Evolutionary conservation across 1,140 invertebrate genomes (phyloP).

Genomic region (Sipha flava): DNA sequence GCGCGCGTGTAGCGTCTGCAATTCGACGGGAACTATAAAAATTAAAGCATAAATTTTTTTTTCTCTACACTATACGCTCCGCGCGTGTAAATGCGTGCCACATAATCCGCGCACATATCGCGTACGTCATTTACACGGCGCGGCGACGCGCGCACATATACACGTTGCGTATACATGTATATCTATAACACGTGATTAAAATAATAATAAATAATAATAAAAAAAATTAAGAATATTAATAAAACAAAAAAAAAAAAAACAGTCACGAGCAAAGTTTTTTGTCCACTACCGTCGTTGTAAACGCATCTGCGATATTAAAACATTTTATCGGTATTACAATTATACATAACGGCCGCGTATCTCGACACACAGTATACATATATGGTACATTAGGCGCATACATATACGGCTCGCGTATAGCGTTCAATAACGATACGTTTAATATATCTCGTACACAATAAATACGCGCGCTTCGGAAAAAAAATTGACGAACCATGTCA

Average conservation of each 20-base stretch:
- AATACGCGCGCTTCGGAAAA: too few relatives aligned
- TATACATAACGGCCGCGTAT: background rate
- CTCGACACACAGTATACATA: background rate
- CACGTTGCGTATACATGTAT: background rate
- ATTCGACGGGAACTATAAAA: background rate
- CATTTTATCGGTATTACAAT: too few relatives aligned
- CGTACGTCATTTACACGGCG: constrained; percentile 24
- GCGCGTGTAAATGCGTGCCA: constrained; percentile 22
- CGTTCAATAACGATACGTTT: too few relatives aligned
- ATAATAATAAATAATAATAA: background rate
- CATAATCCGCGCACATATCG: constrained; percentile 6
- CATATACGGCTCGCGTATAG: too few relatives aligned
- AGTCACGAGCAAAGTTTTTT: background rate
- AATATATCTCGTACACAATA: too few relatives aligned
- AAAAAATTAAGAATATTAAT: too few relatives aligned
- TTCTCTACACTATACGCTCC: too few relatives aligned
- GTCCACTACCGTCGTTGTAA: too few relatives aligned
- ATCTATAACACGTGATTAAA: background rate
- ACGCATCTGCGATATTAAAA: too few relatives aligned
- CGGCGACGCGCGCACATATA: background rate
- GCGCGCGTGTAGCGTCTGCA: background rate
- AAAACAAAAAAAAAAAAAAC: background rate
- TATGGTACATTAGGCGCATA: too few relatives aligned
- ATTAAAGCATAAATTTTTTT: background rate
- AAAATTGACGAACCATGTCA: too few relatives aligned